Evolutionary conservation across 2,888 invertebrate genomes (phyloP).

Genomic region (Oscheius sp.): DNA sequence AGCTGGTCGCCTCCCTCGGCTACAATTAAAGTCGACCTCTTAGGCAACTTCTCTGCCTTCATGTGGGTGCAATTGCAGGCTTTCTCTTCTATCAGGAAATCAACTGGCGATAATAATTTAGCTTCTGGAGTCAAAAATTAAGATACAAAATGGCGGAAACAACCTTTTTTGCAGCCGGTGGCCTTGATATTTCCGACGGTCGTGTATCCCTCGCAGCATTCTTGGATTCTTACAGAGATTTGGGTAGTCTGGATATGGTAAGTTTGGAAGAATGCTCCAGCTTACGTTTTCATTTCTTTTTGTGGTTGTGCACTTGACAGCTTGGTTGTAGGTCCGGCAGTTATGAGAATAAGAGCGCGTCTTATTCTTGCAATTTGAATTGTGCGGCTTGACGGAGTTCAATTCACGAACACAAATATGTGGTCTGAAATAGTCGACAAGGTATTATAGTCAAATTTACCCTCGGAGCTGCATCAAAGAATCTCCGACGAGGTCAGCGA

Average conservation of each 20-base stretch:
- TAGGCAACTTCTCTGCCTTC: background rate
- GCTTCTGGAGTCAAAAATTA: background rate
- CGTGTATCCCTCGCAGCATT: slow-evolving; percentile 29
- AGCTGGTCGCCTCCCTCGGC: background rate
- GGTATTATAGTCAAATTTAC: background rate
- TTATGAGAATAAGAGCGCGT: background rate
- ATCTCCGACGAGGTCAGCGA: slow-evolving; percentile 14
- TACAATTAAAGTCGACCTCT: background rate
- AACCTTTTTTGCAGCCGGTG: slow-evolving; percentile 20
- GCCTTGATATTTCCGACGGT: slow-evolving; percentile 9
- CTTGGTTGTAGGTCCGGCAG: slow-evolving; percentile 13
- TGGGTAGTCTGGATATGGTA: background rate
- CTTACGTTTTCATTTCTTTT: background rate
- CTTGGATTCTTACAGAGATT: slow-evolving; percentile 20
- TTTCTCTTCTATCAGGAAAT: background rate
- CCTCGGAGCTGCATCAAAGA: slow-evolving; percentile 1
- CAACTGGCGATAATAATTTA: background rate
- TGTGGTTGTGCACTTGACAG: slow-evolving; percentile 1
- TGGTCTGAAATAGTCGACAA: slow-evolving; percentile 29
- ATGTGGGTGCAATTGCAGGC: background rate
- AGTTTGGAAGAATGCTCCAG: no score
- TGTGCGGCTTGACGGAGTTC: background rate
- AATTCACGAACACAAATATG: slow-evolving; percentile 29
- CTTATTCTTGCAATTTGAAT: background rate
- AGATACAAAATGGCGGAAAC: background rate